Evolutionary conservation across 2,797 vertebrate genomes (phyloP).

Genomic region (Holocentrus rufus): DNA sequence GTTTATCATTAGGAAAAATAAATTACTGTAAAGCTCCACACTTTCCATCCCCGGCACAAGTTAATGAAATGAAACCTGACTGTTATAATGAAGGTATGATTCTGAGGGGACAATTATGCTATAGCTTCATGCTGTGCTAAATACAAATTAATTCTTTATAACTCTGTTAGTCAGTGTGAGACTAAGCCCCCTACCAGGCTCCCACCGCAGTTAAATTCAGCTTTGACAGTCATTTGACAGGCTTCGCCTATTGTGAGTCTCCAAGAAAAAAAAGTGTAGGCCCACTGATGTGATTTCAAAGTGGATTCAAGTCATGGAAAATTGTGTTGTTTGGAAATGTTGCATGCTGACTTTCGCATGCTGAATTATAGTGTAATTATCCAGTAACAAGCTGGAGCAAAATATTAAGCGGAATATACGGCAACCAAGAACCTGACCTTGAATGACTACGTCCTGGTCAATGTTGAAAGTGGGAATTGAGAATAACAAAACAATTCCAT

Average conservation of each 20-base stretch:
- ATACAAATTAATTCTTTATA: slow-evolving; percentile 55
- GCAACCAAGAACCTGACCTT: too few relatives aligned
- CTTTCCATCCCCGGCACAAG: neutral
- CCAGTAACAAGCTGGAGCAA: too few relatives aligned
- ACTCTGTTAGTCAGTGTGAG: slow-evolving; percentile 46
- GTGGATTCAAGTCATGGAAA: slow-evolving; percentile 16
- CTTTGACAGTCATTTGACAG: slow-evolving; percentile 51
- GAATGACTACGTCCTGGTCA: too few relatives aligned
- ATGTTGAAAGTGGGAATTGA: too few relatives aligned
- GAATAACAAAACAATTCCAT: too few relatives aligned
- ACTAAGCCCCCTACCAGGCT: slow-evolving; percentile 29
- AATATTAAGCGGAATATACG: too few relatives aligned
- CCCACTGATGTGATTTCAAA: slow-evolving; percentile 19
- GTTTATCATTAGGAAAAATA: slow-evolving; percentile 33
- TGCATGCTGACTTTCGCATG: neutral
- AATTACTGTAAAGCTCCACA: slow-evolving; percentile 18
- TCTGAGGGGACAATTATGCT: slow-evolving; percentile 50
- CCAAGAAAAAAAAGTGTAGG: neutral
- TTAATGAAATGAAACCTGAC: slow-evolving; percentile 33
- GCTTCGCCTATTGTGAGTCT: slow-evolving; percentile 14
- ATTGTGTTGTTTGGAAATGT: neutral
- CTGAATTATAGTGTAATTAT: neutral
- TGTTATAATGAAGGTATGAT: slow-evolving; percentile 40
- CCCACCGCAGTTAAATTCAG: slow-evolving; percentile 18
- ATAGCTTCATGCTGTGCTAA: slow-evolving; percentile 45